These are phyloP conservation scores for Lanius collurio DNA, from an alignment of 2,113 vertebrate species.

Conservation along the genomic window DNA sequence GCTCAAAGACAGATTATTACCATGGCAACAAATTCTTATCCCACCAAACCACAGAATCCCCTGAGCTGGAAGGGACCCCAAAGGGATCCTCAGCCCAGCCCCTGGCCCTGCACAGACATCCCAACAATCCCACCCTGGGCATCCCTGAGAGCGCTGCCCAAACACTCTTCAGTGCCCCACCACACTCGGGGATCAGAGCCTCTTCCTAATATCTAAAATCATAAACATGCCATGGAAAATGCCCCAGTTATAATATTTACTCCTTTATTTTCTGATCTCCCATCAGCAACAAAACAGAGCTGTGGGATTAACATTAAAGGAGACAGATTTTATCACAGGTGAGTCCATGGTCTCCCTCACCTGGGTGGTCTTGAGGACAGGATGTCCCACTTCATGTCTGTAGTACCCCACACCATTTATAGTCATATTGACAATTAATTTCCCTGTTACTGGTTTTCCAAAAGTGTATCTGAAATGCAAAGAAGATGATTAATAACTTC, in stretches of 20 bases:
- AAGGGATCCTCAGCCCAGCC: fast-evolving
- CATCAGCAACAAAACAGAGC: background rate
- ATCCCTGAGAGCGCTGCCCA: fast-evolving
- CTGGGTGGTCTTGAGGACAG: constrained; percentile 86
- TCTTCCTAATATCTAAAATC: background rate
- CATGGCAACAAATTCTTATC: background rate
- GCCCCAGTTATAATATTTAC: background rate
- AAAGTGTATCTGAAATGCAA: constrained; percentile 84
- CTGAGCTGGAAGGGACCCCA: fast-evolving
- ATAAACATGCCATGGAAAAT: background rate
- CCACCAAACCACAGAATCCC: background rate
- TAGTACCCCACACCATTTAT: constrained; percentile 93
- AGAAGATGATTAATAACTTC: background rate
- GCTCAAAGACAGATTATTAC: background rate
- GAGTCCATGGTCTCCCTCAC: constrained; percentile 66
- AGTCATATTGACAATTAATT: constrained; percentile 88
- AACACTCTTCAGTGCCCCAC: background rate
- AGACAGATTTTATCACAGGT: background rate
- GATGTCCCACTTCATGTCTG: constrained; percentile 88
- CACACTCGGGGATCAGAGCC: fast-evolving
- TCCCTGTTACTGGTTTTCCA: constrained; percentile 88
- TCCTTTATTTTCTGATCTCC: background rate
- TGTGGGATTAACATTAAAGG: background rate
- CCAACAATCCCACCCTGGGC: background rate
- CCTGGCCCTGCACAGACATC: background rate